Evolutionary conservation across 1,140 invertebrate species (phyloP), one percentile per base, ranked within the genome.

Genomic region (Dolichoris vasculosae): DNA sequence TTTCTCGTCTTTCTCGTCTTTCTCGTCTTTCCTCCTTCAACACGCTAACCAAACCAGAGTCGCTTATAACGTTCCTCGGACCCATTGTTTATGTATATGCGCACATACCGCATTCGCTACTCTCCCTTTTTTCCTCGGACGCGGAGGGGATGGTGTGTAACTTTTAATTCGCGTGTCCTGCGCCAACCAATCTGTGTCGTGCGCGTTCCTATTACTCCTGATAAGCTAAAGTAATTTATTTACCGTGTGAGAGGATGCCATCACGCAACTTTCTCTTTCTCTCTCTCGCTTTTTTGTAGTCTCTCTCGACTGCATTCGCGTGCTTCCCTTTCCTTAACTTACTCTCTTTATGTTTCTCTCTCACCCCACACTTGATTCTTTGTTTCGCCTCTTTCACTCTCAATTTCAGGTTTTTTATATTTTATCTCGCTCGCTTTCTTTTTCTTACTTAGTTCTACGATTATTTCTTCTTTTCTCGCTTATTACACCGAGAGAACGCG

Each of bases 141-240:
- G 38, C 69, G n/a, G 71, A 59, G 38, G 77, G 46, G 82, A 87
- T 81, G 82, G 78, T 84, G 85, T 88, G 89, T 93, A 92, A 93
- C 90, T 93, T 93, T 93, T 93, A 92, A 92, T 93, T 92, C 92
- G 92, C 92, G 92, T 93, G 92, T 90, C 89, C 90, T 89, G 88
- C 88, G 90, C 90, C 89, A 88, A 91, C 90, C 92, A 93, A 93
- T 93, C 92, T 92, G 91, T 92, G 92, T 93, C 91, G 90, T 91
- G 91, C 90, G 91, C 91, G 89, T 89, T 91, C 90, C 91, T 93
- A 92, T 93, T 93, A 93, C 90, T 92, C 89, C 90, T 89, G 91
- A 93, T 93, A 93, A 93, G 88, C 91, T 89, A 89, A 89, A 90
- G 91, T 92, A 93, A 93, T 93, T 93, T 93, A 93, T 93, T 93